Evolutionary conservation across 2,797 vertebrate species (phyloP), one percentile per base, ranked within the genome.

Genomic region (Tragopan temminckii): DNA sequence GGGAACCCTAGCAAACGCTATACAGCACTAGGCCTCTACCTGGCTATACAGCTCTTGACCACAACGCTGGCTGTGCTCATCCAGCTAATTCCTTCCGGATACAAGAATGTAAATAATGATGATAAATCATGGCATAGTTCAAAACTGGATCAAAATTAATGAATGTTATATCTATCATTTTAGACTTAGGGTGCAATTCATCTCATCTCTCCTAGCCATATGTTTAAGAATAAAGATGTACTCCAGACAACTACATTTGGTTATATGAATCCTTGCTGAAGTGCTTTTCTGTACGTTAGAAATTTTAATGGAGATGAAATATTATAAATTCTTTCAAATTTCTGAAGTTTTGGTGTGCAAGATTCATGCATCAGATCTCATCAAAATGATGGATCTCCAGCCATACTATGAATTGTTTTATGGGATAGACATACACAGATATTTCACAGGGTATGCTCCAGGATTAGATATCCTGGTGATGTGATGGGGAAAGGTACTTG

Each of bases 381-480:
- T 8, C 36, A 62, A 57, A 50, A 25, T 16, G 13, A 45, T 42
- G 19, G 13, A 29, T n/a, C 18, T 79, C 35, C 24, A 53, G 35
- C 16, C 1, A 0, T 33, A 38, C 9, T 19, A 40, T 25, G 20
- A 62, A 67, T 15, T 24, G 11, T 35, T 71, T 36, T 0, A 0
- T 45, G 29, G 29, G 66, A 45, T 2, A 36, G 35, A 20, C 14
- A 55, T 23, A 33, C 16, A 48, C n/a, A 46, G 45, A 25, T 50
- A 43, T 20, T 8, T 14, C 50, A 23, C 9, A 23, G 14, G 16
- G 16, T 40, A 13, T 72, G 36, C 31, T 82, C 38, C 68, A 63
- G 36, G 27, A 24, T 40, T 43, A 10, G 23, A 17, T 69, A 23
- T 36, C 43, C 46, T 62, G 53, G 21, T 20, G 58, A 42, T 5